Base-by-base conservation (phyloP, 2,888 invertebrate species). In the Entomobrya proxima region DNA sequence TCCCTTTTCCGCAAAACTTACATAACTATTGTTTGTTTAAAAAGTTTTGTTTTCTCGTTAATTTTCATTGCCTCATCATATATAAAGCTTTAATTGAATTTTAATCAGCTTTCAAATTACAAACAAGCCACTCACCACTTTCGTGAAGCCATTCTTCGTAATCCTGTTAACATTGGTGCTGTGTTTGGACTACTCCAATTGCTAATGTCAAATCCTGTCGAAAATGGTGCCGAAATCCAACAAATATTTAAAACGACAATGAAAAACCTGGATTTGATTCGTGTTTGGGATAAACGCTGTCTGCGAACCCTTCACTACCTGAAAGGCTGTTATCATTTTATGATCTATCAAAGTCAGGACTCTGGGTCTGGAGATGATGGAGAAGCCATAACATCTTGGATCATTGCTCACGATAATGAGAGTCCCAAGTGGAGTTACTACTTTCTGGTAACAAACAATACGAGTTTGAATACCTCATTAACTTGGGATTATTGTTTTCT, bases 391-490 rank as follows among this genome's bases (percentile, higher is more conserved):
- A 86, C 86, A 6, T 78, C 77, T 5, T 86, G 86, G 86, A 86
- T 82, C 58, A 86, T 86, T 40, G 86, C 86, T n/a, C 86, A 86
- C 32, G 86, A 82, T 75, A 82, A 86, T 47, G 76, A 77, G 64
- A 55, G 55, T 30, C 74, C 67, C 40, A 81, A 81, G 32, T 86
- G 86, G 86, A 86, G 86, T 47, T 86, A 77, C 37, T 86, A 86
- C 35, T 86, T 86, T 50, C 37, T 86, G 24, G 86, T 86, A 47
- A 61, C 32, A 30, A 52, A n/a, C n/a, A n/a, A n/a, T n/a, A n/a
- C n/a, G n/a, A n/a, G n/a, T n/a, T n/a, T n/a, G n/a, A 44, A 37
- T 69, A 69, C 69, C 32, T 75, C 52, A 52, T 74, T 74, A 50
- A 30, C n/a, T 75, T 24, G 7, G 2, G 5, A 67, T 72, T 44